phyloP scores from a whole-genome alignment of 2,888 invertebrate genomes.

The Oscheius sp. region DNA sequence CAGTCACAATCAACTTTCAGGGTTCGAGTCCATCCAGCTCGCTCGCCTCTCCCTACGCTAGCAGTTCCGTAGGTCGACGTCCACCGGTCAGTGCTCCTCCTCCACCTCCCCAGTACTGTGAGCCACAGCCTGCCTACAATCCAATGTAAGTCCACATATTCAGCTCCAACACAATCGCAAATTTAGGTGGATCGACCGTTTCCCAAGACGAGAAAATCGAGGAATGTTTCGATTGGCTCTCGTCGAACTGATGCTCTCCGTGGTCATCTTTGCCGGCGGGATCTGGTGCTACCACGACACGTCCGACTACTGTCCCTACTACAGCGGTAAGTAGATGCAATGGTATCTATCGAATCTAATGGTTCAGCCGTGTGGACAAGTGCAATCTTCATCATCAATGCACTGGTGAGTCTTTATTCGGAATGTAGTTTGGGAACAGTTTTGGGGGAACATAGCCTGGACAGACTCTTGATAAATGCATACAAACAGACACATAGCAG shows the following conservation, averaged over 20 bases:
- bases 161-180: too few relatives aligned
- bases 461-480: background rate
- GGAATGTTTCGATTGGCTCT: constrained; percentile 70
- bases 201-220: constrained; percentile 67
- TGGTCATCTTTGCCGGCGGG: constrained; percentile 67
- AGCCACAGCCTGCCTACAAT: constrained; percentile 41
- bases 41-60: constrained; percentile 39
- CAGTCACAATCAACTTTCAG: background rate
- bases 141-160: constrained; percentile 33
- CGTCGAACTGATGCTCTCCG: constrained; percentile 64
- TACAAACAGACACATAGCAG: constrained; percentile 4
- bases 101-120: constrained; percentile 53
- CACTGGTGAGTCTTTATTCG: constrained; percentile 45
- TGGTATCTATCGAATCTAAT: too few relatives aligned
- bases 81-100: constrained; percentile 55
- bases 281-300: constrained; percentile 70
- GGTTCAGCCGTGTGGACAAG: constrained; percentile 71
- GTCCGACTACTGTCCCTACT: constrained; percentile 72
- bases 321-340: constrained; percentile 30
- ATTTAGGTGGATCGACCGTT: constrained; percentile 64
- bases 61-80: constrained; percentile 28
- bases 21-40: constrained; percentile 18
- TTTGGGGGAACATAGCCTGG: background rate
- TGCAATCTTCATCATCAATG: constrained; percentile 62
- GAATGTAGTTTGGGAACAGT: background rate